Percentiles rank a stretch among this genome's conserved stretches.
These are phyloP conservation scores for Phortica variegata DNA, from an alignment of 1,140 invertebrate genomes.

Conservation along the genomic window DNA sequence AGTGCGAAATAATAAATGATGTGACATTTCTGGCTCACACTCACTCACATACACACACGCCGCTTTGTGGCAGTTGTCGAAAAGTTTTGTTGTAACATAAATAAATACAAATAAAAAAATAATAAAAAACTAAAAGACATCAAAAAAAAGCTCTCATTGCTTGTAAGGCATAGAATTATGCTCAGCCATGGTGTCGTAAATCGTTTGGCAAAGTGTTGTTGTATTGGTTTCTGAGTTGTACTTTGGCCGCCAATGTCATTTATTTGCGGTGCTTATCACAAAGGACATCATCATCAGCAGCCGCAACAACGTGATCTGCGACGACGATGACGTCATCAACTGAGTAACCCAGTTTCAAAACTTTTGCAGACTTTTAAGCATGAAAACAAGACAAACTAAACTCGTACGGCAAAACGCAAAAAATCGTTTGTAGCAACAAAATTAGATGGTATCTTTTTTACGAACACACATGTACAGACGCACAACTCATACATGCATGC, in stretches of 20 bases:
- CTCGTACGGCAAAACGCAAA: constrained; percentile 36
- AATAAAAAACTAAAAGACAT: background rate
- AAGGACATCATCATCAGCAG: constrained; percentile 23
- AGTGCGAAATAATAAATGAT: constrained; percentile 41
- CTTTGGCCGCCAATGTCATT: constrained; percentile 28
- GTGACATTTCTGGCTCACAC: constrained; percentile 19
- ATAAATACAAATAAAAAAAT: no score
- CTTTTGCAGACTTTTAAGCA: background rate
- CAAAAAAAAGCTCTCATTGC: no score
- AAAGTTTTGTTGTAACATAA: no score
- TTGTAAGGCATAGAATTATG: constrained; percentile 29
- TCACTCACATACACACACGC: background rate
- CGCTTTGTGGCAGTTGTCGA: background rate
- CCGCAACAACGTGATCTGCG: no score
- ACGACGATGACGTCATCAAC: no score
- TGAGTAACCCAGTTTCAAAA: constrained; percentile 30
- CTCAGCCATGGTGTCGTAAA: constrained; percentile 37
- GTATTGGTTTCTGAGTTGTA: constrained; percentile 1
- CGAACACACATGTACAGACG: background rate
- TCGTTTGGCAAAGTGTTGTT: constrained; percentile 28
- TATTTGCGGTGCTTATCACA: constrained; percentile 20
- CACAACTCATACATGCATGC: background rate
- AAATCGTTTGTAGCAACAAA: constrained; percentile 30
- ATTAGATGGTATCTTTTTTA: background rate
- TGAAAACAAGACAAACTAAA: constrained; percentile 21